Conservation (phyloP, 2,113 vertebrate species). For the Rhinopomastus cyanomelas region DNA sequence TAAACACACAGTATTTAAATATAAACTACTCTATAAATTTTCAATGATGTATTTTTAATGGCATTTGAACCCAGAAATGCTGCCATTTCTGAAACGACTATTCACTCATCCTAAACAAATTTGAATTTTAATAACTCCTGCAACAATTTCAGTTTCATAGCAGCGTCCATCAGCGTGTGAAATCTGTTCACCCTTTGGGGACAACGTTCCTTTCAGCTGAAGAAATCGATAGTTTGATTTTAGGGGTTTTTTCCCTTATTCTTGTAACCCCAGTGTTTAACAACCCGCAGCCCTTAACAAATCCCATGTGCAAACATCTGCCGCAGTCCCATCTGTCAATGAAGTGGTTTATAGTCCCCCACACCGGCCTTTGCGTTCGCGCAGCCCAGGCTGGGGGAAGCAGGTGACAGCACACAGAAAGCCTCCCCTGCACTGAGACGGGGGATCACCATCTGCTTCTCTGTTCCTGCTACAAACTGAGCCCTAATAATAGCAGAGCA, state of each 20-base stretch:
- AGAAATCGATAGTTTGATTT: neutral
- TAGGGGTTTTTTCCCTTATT: neutral
- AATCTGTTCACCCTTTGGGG: neutral
- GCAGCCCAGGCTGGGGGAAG: accelerated
- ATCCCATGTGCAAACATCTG: neutral
- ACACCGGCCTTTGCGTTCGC: neutral
- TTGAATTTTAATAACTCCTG: neutral
- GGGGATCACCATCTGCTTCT: conserved; percentile 15
- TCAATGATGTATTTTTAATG: no score
- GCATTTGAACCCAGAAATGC: neutral
- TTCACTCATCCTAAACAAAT: neutral
- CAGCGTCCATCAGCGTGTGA: neutral
- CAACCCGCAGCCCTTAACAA: neutral
- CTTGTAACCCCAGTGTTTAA: neutral
- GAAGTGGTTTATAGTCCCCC: neutral
- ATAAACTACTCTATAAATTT: no score
- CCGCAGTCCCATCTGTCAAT: neutral
- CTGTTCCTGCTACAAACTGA: neutral
- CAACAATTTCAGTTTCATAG: neutral
- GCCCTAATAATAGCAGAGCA: neutral
- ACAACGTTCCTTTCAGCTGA: neutral
- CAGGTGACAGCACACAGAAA: neutral
- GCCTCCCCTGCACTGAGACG: neutral
- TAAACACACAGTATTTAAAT: neutral
- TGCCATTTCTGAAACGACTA: neutral